Conservation (phyloP, 2,797 vertebrate genomes). For the Rhincodon typus region DNA sequence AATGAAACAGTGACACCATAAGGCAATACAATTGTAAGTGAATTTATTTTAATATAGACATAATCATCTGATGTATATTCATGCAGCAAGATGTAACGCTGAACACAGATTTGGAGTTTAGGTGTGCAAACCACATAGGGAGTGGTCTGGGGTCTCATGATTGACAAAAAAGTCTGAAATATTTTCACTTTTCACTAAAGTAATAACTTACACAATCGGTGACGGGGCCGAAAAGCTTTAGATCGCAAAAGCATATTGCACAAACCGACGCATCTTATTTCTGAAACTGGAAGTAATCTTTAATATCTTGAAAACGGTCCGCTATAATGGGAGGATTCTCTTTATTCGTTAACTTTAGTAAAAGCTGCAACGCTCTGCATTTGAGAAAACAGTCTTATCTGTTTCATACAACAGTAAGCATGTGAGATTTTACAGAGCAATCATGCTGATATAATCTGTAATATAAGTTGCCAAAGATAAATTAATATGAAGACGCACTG, state of each 20-base stretch:
- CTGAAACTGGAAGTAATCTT: not conserved
- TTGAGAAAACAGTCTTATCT: not conserved
- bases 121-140: not conserved
- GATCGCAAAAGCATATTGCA: not conserved
- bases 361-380: not conserved
- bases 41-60: not conserved
- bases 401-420: not conserved
- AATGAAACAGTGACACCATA: no score
- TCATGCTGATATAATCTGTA: not conserved
- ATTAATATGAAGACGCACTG: not conserved
- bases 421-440: not conserved
- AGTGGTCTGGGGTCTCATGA: not conserved
- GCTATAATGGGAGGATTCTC: not conserved
- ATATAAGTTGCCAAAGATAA: not conserved
- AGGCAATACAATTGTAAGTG: not conserved
- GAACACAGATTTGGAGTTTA: not conserved
- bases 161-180: not conserved
- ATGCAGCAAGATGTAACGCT: not conserved
- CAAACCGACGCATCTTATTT: not conserved
- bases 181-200: not conserved
- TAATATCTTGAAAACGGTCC: no score
- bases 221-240: not conserved
- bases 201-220: not conserved
- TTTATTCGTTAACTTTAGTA: not conserved
- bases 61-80: no score